Conservation (phyloP, 2,113 vertebrate species). For the Coreoperca whiteheadi region DNA sequence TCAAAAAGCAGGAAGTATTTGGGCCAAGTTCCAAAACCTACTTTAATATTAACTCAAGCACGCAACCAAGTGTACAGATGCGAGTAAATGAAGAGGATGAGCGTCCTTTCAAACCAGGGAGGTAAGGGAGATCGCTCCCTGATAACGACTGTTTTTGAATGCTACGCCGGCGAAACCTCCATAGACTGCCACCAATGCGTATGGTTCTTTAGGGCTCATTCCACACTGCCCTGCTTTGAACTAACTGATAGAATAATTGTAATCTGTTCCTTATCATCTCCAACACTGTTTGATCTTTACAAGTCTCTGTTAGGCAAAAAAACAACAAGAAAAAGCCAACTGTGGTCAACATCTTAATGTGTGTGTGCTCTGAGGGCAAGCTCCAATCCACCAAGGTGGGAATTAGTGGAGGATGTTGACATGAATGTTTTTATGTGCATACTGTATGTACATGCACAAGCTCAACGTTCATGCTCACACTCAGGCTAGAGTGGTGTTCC, state of each 20-base stretch:
- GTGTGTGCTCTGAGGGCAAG: constrained; percentile 37
- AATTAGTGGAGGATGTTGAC: constrained; percentile 50
- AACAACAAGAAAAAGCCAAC: constrained; percentile 60
- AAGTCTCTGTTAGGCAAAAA: constrained; percentile 67
- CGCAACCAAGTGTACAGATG: constrained; percentile 83
- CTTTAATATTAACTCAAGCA: constrained; percentile 85
- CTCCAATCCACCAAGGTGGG: constrained; percentile 40
- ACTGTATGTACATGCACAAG: constrained; percentile 44
- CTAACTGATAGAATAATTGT: constrained; percentile 77
- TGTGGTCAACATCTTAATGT: constrained; percentile 54
- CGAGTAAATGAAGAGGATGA: constrained; percentile 73
- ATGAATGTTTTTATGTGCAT: constrained; percentile 56
- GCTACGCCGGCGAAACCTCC: constrained; percentile 61
- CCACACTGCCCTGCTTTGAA: constrained; percentile 79
- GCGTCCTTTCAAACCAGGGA: constrained; percentile 81
- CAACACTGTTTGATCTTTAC: constrained; percentile 79
- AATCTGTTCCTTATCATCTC: constrained; percentile 77
- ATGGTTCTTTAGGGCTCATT: constrained; percentile 69
- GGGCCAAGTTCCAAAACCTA: constrained; percentile 74
- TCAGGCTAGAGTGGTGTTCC: constrained; percentile 34
- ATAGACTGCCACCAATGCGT: constrained; percentile 74
- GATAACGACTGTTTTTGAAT: constrained; percentile 77
- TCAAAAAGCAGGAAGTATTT: constrained; percentile 80
- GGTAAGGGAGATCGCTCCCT: constrained; percentile 78
- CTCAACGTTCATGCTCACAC: constrained; percentile 44